Percentiles rank a stretch among this genome's conserved stretches.
These are phyloP conservation scores for Poliocrania exsul DNA, from an alignment of 2,797 vertebrate genomes.

Conservation along the genomic window DNA sequence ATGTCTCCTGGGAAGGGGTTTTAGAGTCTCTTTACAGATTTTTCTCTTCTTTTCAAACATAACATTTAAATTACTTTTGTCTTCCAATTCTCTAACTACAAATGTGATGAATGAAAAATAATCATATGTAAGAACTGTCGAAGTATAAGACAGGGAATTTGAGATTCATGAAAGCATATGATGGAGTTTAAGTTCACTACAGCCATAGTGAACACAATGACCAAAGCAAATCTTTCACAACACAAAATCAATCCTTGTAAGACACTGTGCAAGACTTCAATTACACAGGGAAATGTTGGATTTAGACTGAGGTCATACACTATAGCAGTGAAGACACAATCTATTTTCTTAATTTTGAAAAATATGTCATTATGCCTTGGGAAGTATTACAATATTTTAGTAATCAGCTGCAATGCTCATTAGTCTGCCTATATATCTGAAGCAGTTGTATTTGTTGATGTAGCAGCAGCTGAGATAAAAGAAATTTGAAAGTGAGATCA, in stretches of 20 bases:
- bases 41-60: neutral
- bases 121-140: neutral
- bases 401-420: conserved; percentile 79
- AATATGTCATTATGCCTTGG: conserved; percentile 72
- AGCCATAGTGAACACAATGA: neutral
- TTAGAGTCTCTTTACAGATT: neutral
- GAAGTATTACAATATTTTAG: conserved; percentile 75
- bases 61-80: neutral
- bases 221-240: conserved; percentile 33
- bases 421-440: conserved; percentile 77
- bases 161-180: neutral
- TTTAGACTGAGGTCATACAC: conserved; percentile 34
- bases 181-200: neutral
- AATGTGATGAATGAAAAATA: neutral
- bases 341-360: conserved; percentile 60
- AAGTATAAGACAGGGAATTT: neutral
- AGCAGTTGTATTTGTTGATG: conserved; percentile 77
- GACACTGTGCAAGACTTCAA: neutral
- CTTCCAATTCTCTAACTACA: neutral
- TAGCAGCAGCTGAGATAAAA: conserved; percentile 78
- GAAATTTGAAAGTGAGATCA: conserved; percentile 81
- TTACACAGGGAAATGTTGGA: conserved; percentile 20
- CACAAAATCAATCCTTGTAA: conserved; percentile 24
- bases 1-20: neutral
- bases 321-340: conserved; percentile 13